phyloP scores from a whole-genome alignment of 1,140 invertebrate genomes.

The Eueides isabella region DNA sequence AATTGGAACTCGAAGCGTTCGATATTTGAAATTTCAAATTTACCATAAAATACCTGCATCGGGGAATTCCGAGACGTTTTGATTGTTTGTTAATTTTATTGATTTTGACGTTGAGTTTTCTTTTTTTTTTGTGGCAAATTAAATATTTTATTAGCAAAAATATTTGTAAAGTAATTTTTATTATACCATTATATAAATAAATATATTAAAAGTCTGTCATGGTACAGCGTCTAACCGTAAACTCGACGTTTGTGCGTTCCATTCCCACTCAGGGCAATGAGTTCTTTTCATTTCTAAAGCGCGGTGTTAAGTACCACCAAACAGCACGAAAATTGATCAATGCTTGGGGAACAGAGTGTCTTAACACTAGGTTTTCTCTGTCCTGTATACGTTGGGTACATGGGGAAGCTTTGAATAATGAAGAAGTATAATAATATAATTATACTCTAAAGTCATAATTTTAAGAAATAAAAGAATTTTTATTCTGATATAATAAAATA shows the following conservation, averaged over 20 bases:
- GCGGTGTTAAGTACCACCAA: neutral
- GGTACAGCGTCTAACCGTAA: neutral
- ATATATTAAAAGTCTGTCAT: neutral
- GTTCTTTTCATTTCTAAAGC: neutral
- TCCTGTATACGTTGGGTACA: too few relatives aligned
- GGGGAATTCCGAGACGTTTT: conserved; percentile 48
- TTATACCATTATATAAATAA: neutral
- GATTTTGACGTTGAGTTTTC: neutral
- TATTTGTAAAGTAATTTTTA: neutral
- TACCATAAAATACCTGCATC: conserved; percentile 66
- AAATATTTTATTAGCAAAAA: neutral
- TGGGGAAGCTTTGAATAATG: too few relatives aligned
- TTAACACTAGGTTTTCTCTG: too few relatives aligned
- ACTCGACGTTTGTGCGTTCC: neutral
- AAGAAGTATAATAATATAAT: too few relatives aligned
- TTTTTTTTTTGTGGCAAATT: neutral
- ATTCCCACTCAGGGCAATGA: neutral
- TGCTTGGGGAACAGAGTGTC: neutral
- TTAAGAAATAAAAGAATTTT: too few relatives aligned
- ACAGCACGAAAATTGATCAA: neutral
- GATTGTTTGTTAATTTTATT: conserved; percentile 49
- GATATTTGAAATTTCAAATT: conserved; percentile 79
- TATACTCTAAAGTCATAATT: too few relatives aligned
- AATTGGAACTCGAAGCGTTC: conserved; percentile 74
- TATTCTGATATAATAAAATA: too few relatives aligned